Base-by-base conservation (phyloP, 2,888 invertebrate genomes). In the Philereme transversata region DNA sequence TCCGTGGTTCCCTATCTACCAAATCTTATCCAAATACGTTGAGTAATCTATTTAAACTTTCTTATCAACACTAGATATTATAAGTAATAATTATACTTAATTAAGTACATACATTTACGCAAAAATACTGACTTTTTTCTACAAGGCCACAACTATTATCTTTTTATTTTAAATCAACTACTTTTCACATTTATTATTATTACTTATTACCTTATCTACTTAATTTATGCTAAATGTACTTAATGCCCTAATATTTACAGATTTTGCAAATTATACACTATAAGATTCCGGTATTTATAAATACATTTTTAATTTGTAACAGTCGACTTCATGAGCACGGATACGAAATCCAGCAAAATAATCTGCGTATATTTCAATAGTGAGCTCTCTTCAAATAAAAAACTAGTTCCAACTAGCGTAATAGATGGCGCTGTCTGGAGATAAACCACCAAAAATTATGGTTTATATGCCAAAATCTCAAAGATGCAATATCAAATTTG, bases 131-230 rank as follows among this genome's bases (percentile, higher is more conserved):
- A 22, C 22, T 36, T 43, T 35, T 63, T 60, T 60, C 53, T 44
- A 22, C 65, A 73, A 73, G 73, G 75, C 73, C 73, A 69, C 75
- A 7, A 48, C 71, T 74, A 71, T 71, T 71, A 64, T 57, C 34
- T 46, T 58, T 36, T 51, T 41, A 44, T 34, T 22, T 5, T 10
- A n/a, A n/a, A 43, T 5, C 10, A 11, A 33, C 10, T 36, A 47
- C 34, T 9, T 1, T 45, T 10, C 4, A 34, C 33, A 47, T 45
- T 3, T 45, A 40, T 40, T 40, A 40, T 8, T 40, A 40, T 43
- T 43, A 10, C 10, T 10, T 43, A 43, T 38, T 38, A 43, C 5
- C 4, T 10, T 4, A 43, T 10, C 4, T 43, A 10, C 10, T 45
- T 11, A 22, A 7, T 22, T 45, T 22, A 22, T 22, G 3, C 22